A percentile compares a stretch with the other conserved stretches of the same genome.
These are phyloP conservation scores for Festucalex cinctus DNA, from an alignment of 2,113 vertebrate genomes.

Conservation along the genomic window DNA sequence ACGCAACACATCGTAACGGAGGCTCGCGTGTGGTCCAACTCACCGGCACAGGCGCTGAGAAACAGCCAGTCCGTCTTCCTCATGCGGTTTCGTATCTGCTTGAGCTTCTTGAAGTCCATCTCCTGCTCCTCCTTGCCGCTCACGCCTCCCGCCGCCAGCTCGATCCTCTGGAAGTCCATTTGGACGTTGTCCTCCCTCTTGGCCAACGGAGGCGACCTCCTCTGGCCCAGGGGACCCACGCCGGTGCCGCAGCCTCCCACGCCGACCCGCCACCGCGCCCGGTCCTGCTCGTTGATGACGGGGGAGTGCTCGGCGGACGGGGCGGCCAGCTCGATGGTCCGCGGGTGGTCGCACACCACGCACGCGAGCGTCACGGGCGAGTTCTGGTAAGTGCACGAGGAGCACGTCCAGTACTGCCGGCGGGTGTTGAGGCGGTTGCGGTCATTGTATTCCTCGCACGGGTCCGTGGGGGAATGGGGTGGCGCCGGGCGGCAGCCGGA, in stretches of 20 bases:
- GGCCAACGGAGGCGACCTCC: slow-evolving; percentile 81
- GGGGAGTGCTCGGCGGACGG: slow-evolving; percentile 84
- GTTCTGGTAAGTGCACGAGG: slow-evolving; percentile 91
- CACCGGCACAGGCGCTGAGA: slow-evolving; percentile 94
- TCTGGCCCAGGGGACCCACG: slow-evolving; percentile 70
- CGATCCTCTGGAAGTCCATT: slow-evolving; percentile 96
- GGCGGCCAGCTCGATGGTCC: slow-evolving; percentile 80
- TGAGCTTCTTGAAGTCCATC: slow-evolving; percentile 91
- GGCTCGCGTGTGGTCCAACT: slow-evolving; percentile 55
- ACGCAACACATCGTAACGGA: no score
- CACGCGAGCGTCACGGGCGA: slow-evolving; percentile 90
- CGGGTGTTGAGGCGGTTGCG: slow-evolving; percentile 89
- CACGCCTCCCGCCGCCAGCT: slow-evolving; percentile 79
- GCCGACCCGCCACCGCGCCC: slow-evolving; percentile 81
- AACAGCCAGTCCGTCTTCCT: slow-evolving; percentile 97
- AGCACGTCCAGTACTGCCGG: slow-evolving; percentile 90
- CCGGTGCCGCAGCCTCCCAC: slow-evolving; percentile 77
- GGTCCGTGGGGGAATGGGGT: slow-evolving; percentile 79
- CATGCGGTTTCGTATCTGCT: slow-evolving; percentile 97
- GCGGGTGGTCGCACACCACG: slow-evolving; percentile 89
- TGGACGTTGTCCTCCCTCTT: slow-evolving; percentile 83
- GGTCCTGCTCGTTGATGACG: slow-evolving; percentile 90
- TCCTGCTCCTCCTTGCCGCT: slow-evolving; percentile 86
- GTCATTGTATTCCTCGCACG: slow-evolving; percentile 97
- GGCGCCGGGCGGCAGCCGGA: slow-evolving; percentile 81